Base-by-base conservation (phyloP, 2,113 vertebrate genomes). In the Spheniscus mendiculus region DNA sequence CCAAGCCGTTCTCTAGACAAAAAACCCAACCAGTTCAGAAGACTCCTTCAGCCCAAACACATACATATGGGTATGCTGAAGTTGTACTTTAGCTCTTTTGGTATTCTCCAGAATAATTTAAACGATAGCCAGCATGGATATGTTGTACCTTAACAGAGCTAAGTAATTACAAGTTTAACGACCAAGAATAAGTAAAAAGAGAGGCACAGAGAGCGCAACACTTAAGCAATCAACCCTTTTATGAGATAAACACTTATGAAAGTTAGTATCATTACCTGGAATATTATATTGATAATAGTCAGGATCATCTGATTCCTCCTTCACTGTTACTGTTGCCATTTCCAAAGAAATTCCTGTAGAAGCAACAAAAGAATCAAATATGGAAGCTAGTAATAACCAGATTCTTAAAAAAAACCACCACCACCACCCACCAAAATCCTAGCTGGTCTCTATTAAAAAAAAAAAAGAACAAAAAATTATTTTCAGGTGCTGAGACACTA, bases 241-340 rank as follows among this genome's bases (percentile, higher is more conserved):
- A 18, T 36, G 42, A 82, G 42, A 83, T 47, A 81, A 80, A 53
- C 63, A 77, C 15, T 27, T 34, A 44, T 5, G 22, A 82, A 95
- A 63, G 52, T 40, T 13, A 40, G 4, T 40, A 65, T n/a, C 6
- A 8, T 94, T 98, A 99, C 98, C 98, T 98, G 98, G 96, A 86
- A 97, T 71, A 82, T 92, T 98, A 62, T 98, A 98, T 1, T 98
- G 97, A 91, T 98, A 98, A 71, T 98, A 98, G 61, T 97, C 98
- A 29, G 98, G 96, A 61, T 98, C 98, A 80, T 98, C 98, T 2
- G 67, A 89, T 92, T 99, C 98, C 77, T 98, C 97, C 76, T 99
- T 99, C 53, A 99, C 78, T 26, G 96, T 84, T 83, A 98, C 90
- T 50, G 94, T 56, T 55, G 97, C 36, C 83, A 97, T 83, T 94